A percentile compares a stretch with the other conserved stretches of the same genome.
These are phyloP conservation scores for Lepidurus couesii DNA, from an alignment of 1,140 invertebrate genomes.

Conservation along the genomic window DNA sequence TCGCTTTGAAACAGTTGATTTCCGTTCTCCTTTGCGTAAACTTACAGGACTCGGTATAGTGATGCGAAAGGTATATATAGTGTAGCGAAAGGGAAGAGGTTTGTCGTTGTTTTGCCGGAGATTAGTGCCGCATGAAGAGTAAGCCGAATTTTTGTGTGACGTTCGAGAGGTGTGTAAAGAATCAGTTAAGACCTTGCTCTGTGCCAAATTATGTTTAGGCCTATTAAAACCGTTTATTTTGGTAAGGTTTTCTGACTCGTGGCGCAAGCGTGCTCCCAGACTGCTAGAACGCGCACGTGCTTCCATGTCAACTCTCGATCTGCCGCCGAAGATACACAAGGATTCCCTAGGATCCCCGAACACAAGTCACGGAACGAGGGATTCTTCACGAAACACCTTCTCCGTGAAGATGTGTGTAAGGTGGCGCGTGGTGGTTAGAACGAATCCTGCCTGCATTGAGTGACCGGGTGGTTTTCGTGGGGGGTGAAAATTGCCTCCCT, in stretches of 20 bases:
- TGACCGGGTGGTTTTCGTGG: background rate
- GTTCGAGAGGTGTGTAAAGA: background rate
- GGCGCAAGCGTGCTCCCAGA: background rate
- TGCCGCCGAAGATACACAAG: background rate
- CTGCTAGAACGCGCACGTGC: background rate
- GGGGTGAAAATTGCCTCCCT: too few species aligned
- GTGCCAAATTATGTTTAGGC: slow-evolving; percentile 8
- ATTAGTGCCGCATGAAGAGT: background rate
- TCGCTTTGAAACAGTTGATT: too few species aligned
- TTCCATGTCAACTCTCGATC: background rate
- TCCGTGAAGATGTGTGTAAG: background rate
- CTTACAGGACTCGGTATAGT: too few species aligned
- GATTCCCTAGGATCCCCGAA: background rate
- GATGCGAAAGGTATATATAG: too few species aligned
- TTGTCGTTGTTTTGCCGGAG: background rate
- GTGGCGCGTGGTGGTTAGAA: background rate
- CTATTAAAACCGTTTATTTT: background rate
- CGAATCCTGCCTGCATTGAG: background rate
- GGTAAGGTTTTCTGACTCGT: background rate
- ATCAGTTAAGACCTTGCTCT: background rate
- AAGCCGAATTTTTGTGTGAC: background rate
- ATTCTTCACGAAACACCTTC: slow-evolving; percentile 4
- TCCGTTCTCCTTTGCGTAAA: too few species aligned
- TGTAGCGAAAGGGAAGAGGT: background rate
- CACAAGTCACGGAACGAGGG: background rate